A percentile compares a stretch with the other conserved stretches of the same genome.
These are phyloP conservation scores for Drosophila longiperda DNA, from an alignment of 2,888 invertebrate genomes.

Conservation along the genomic window DNA sequence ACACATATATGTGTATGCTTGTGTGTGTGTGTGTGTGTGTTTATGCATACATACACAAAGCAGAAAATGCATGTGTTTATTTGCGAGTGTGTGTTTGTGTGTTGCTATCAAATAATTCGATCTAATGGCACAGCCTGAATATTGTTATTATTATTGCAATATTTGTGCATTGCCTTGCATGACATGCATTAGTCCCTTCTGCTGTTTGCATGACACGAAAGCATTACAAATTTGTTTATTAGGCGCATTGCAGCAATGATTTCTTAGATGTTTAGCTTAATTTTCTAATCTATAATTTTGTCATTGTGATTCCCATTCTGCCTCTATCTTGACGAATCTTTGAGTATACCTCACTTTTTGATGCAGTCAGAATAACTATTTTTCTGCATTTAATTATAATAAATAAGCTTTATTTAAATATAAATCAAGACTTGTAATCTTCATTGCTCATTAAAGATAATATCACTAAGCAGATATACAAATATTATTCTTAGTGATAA, in stretches of 20 bases:
- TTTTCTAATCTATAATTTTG: background rate
- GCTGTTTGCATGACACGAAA: constrained; percentile 1
- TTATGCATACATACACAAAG: constrained; percentile 16
- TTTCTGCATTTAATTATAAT: too few relatives aligned
- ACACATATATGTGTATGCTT: background rate
- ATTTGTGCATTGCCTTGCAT: background rate
- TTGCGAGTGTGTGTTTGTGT: background rate
- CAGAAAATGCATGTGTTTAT: background rate
- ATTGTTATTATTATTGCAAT: constrained; percentile 1
- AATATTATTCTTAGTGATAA: too few relatives aligned
- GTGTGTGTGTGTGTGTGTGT: constrained; percentile 14
- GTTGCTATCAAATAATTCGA: constrained; percentile 13
- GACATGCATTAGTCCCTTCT: background rate
- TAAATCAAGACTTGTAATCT: too few relatives aligned
- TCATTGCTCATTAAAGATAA: too few relatives aligned
- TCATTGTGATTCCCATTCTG: background rate
- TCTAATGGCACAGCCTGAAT: background rate
- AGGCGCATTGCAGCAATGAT: background rate
- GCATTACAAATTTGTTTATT: constrained; percentile 6
- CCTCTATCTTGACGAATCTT: background rate
- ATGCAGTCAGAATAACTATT: too few relatives aligned
- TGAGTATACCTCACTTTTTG: too few relatives aligned
- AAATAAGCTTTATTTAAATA: too few relatives aligned
- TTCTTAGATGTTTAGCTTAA: background rate
- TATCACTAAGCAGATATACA: too few relatives aligned